Base-by-base conservation (phyloP, 2,888 invertebrate genomes). In the Diaphora mendica region DNA sequence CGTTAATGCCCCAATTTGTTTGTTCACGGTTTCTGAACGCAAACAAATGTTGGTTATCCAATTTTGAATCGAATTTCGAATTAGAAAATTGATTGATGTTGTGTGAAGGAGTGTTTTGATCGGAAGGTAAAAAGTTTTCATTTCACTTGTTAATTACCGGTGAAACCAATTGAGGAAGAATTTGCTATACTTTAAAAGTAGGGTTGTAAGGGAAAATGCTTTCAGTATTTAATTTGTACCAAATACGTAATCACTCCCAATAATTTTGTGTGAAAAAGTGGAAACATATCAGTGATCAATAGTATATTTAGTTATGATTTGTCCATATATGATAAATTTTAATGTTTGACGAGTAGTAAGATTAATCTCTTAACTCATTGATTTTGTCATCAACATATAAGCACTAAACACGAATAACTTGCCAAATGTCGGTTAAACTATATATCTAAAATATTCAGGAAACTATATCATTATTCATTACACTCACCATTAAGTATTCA, bases 1-100 rank as follows among this genome's bases (percentile, higher is more conserved):
- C 75, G 78, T 64, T 75, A 81, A 79, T 79, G 55, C 26, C 44
- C 62, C 72, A 79, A 75, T 80, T 82, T 78, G 77, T 77, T 80
- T 77, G 73, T 78, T 77, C 72, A 74, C 70, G 78, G 79, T 74
- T 70, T 82, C n/a, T 65, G 71, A 51, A 44, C 74, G 65, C 13
- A 65, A 23, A 23, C 64, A 65, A 64, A 65, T 65, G 64, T 39
- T 65, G 39, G n/a, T 35, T 65, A 39, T 39, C 64, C 23, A 20
- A 65, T 65, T 65, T 35, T n/a, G 64, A 33, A 5, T 39, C 64
- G n/a, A 62, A 62, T 62, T 62, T 15, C 2, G 30, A 62, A 62
- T 62, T 30, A 62, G 26, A 62, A 62, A 17, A 62, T 30, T 62
- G 30, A 62, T 62, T 62, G 62, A 30, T 62, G 17, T 30, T 62